Conservation (phyloP, 1,140 invertebrate species). For the Leptinotarsa lineolata region DNA sequence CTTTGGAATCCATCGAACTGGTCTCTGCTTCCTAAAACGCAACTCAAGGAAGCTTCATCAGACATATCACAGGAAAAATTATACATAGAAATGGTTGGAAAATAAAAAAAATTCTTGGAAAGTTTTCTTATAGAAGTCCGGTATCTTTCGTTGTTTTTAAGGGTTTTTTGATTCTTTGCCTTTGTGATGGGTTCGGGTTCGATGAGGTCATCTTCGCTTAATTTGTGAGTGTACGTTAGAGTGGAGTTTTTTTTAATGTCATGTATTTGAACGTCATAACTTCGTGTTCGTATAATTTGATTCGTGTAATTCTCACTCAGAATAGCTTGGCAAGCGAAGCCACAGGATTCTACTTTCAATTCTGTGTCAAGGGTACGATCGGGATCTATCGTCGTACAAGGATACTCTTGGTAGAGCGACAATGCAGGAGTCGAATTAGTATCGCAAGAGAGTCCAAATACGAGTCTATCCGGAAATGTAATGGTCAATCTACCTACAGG, state of each 20-base stretch:
- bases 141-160: constrained; percentile 65
- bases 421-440: constrained; percentile 55
- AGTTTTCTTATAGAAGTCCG: constrained; percentile 63
- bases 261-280: constrained; percentile 62
- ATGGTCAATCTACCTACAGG: constrained; percentile 72
- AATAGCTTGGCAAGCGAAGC: constrained; percentile 64
- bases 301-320: constrained; percentile 57
- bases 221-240: constrained; percentile 54
- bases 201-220: constrained; percentile 50
- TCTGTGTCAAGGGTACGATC: constrained; percentile 55
- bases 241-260: constrained; percentile 56
- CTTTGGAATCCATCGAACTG: constrained; percentile 29
- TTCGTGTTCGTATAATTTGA: constrained; percentile 58
- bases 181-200: constrained; percentile 55
- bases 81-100: constrained; percentile 60
- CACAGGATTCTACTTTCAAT: constrained; percentile 60
- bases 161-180: constrained; percentile 60
- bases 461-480: constrained; percentile 64
- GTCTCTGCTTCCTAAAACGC: constrained; percentile 40
- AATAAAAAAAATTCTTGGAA: constrained; percentile 63
- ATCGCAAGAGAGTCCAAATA: constrained; percentile 62
- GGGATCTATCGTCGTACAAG: constrained; percentile 62
- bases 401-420: constrained; percentile 60
- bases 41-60: constrained; percentile 29
- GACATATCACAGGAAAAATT: constrained; percentile 47